Percentiles rank a stretch among this genome's conserved stretches.
phyloP scores from a whole-genome alignment of 2,888 invertebrate genomes.

The Volucella bombylans region DNA sequence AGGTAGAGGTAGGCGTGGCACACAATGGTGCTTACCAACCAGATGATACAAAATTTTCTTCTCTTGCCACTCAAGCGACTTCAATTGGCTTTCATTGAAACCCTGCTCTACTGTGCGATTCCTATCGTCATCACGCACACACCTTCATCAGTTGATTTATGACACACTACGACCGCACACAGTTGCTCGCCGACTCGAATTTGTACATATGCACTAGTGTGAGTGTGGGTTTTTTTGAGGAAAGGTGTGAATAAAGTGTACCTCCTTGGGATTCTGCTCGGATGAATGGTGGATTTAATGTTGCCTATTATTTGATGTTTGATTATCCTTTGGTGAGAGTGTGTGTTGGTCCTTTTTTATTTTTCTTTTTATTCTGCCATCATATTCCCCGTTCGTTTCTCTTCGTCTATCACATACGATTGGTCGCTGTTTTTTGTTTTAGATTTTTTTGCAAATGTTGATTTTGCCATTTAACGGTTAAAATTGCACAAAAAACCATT shows the following conservation, averaged over 20 bases:
- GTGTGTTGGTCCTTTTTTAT: conserved; percentile 44
- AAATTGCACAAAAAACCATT: conserved; percentile 65
- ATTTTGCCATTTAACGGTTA: conserved; percentile 69
- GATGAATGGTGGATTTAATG: conserved; percentile 74
- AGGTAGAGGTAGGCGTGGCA: conserved; percentile 68
- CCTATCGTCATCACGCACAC: conserved; percentile 52
- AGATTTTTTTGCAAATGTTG: conserved; percentile 44
- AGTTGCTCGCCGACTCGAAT: not conserved
- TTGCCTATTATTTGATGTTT: conserved; percentile 74
- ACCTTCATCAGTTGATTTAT: conserved; percentile 63
- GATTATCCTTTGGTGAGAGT: conserved; percentile 68
- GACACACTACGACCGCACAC: conserved; percentile 32
- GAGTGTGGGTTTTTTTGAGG: conserved; percentile 52
- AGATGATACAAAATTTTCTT: conserved; percentile 73
- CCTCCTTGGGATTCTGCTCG: conserved; percentile 71
- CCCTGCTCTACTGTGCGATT: conserved; percentile 46
- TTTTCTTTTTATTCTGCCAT: conserved; percentile 18
- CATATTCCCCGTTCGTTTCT: not conserved
- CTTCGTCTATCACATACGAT: not conserved
- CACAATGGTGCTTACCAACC: conserved; percentile 75
- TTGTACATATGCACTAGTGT: conserved; percentile 13
- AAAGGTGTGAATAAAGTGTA: conserved; percentile 74
- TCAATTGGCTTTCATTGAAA: conserved; percentile 74
- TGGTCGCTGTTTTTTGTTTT: not conserved
- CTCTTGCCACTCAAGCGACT: conserved; percentile 72